These are phyloP conservation scores for Notodonta ziczac DNA, from an alignment of 2,888 invertebrate genomes.

Conservation along the genomic window DNA sequence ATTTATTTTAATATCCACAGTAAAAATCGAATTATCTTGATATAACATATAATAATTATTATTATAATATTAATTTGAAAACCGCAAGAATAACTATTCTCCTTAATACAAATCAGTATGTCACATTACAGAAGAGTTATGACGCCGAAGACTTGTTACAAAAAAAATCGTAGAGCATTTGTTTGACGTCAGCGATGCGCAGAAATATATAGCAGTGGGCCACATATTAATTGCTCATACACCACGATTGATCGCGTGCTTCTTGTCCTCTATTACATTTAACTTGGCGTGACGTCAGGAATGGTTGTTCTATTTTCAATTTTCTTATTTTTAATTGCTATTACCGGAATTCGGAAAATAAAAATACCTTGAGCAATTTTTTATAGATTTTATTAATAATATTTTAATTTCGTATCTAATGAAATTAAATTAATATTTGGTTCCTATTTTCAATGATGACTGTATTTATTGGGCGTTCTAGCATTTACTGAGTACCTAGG, in stretches of 20 bases:
- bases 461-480: no score
- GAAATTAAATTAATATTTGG: no score
- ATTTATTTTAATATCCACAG: background rate
- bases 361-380: background rate
- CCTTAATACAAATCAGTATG: slow-evolving; percentile 57
- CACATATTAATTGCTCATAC: slow-evolving; percentile 66
- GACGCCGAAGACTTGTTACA: slow-evolving; percentile 39
- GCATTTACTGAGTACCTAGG: no score
- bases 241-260: slow-evolving; percentile 65
- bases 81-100: slow-evolving; percentile 21
- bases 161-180: slow-evolving; percentile 49
- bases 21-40: background rate
- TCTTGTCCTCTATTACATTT: slow-evolving; percentile 48
- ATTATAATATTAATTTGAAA: slow-evolving; percentile 28
- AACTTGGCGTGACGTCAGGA: slow-evolving; percentile 43
- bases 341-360: background rate
- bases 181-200: slow-evolving; percentile 69
- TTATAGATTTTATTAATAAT: background rate
- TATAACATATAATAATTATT: no score
- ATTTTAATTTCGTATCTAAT: no score
- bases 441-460: no score
- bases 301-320: slow-evolving; percentile 24
- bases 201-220: slow-evolving; percentile 57
- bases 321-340: slow-evolving; percentile 8
- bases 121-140: slow-evolving; percentile 70